A percentile compares a stretch with the other conserved stretches of the same genome.
Evolutionary conservation across 2,888 invertebrate species (phyloP).

Genomic region (Sinelater perroti): DNA sequence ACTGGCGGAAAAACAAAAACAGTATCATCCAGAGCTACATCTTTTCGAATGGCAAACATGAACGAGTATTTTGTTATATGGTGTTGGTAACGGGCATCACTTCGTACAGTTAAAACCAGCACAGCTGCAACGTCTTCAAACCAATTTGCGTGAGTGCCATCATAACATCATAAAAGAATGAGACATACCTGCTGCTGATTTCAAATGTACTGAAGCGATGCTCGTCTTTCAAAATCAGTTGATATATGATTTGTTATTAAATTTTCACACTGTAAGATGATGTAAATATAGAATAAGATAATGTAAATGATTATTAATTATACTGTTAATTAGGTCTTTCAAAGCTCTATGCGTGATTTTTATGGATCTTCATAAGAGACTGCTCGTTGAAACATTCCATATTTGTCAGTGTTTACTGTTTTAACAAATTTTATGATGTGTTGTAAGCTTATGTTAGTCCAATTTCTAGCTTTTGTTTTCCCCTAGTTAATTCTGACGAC

Average conservation of each 20-base stretch:
- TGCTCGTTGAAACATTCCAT: constrained; percentile 49
- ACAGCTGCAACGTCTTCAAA: constrained; percentile 14
- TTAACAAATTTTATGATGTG: constrained; percentile 28
- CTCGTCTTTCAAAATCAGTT: constrained; percentile 14
- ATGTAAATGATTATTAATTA: constrained; percentile 39
- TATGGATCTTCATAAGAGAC: constrained; percentile 43
- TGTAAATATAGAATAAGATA: constrained; percentile 54
- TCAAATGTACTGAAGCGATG: constrained; percentile 9
- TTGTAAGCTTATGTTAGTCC: constrained; percentile 30
- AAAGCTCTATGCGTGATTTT: constrained; percentile 34
- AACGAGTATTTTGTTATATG: constrained; percentile 43
- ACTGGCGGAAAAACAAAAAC: too few species aligned
- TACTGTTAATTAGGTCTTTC: constrained; percentile 16
- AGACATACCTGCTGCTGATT: constrained; percentile 25
- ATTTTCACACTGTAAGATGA: constrained; percentile 48
- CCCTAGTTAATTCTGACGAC: neutral
- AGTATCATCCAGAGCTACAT: constrained; percentile 33
- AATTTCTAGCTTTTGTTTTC: constrained; percentile 8
- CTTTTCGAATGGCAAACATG: constrained; percentile 39
- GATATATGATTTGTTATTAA: constrained; percentile 19
- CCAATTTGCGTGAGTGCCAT: constrained; percentile 33
- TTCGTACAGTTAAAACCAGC: constrained; percentile 34
- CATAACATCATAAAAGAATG: constrained; percentile 22
- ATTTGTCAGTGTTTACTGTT: constrained; percentile 31
- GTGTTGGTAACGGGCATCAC: constrained; percentile 40